phyloP scores from a whole-genome alignment of 1,140 invertebrate genomes.

The Aleiodes sp. region DNA sequence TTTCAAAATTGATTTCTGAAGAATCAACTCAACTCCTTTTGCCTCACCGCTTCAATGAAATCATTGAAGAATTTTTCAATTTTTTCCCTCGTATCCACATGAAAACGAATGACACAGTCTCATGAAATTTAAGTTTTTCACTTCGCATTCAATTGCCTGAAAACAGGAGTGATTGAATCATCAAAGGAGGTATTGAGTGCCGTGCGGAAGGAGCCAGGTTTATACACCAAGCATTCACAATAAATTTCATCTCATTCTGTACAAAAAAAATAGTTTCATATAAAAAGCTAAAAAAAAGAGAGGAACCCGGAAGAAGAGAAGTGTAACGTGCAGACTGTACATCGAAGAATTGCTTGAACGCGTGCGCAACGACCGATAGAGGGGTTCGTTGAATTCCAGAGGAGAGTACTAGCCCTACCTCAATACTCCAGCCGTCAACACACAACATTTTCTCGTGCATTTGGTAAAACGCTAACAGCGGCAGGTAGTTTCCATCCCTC shows the following conservation, averaged over 20 bases:
- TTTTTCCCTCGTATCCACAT: background rate
- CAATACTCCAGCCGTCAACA: background rate
- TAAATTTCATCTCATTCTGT: background rate
- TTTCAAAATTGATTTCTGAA: too few species aligned
- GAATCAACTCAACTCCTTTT: too few species aligned
- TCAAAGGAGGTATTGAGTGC: background rate
- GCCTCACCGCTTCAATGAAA: too few species aligned
- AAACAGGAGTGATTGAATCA: constrained; percentile 17
- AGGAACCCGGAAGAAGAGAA: background rate
- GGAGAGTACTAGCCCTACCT: background rate
- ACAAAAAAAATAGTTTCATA: constrained; percentile 4
- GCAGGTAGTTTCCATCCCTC: background rate
- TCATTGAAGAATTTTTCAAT: too few species aligned
- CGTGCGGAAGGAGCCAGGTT: background rate
- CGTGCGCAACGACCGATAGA: background rate
- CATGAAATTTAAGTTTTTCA: background rate
- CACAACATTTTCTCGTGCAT: background rate
- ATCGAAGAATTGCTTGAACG: background rate
- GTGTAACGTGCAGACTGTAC: background rate
- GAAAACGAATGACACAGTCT: background rate
- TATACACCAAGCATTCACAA: background rate
- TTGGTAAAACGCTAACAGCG: background rate
- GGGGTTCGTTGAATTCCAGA: constrained; percentile 17
- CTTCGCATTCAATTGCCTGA: constrained; percentile 23
- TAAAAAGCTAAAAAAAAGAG: background rate